Conservation (phyloP, 2,888 invertebrate species). For the Arctia plantaginis region DNA sequence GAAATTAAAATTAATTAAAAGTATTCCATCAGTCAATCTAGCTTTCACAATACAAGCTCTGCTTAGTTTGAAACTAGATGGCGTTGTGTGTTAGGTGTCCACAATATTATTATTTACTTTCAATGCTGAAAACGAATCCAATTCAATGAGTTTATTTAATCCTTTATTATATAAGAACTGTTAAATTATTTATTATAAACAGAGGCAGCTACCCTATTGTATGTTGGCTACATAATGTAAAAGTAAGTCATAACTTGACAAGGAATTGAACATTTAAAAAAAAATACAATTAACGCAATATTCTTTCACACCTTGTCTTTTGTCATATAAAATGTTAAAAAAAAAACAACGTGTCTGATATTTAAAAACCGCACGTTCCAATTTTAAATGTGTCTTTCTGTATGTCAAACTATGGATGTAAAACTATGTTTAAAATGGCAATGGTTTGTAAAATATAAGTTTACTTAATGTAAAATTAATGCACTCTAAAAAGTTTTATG, state of each 20-base stretch:
- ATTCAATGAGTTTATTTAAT: background rate
- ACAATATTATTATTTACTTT: no score
- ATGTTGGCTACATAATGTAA: background rate
- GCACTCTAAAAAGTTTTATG: constrained; percentile 1
- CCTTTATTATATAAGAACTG: background rate
- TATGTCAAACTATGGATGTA: background rate
- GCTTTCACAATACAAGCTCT: no score
- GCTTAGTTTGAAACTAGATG: no score
- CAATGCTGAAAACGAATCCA: background rate
- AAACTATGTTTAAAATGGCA: background rate
- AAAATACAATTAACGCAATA: background rate
- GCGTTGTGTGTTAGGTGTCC: no score
- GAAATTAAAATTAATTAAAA: no score
- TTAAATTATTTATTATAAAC: background rate
- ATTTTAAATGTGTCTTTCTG: constrained; percentile 3
- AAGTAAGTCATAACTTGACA: background rate
- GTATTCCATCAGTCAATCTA: no score
- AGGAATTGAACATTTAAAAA: constrained; percentile 12
- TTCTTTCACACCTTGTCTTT: constrained; percentile 22
- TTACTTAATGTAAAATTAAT: background rate
- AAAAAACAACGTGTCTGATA: constrained; percentile 20
- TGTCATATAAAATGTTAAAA: constrained; percentile 8
- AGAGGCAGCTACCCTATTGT: background rate
- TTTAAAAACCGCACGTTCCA: constrained; percentile 9
- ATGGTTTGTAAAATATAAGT: constrained; percentile 1